Conservation (phyloP, 2,113 vertebrate species). For the Nettapus auritus region DNA sequence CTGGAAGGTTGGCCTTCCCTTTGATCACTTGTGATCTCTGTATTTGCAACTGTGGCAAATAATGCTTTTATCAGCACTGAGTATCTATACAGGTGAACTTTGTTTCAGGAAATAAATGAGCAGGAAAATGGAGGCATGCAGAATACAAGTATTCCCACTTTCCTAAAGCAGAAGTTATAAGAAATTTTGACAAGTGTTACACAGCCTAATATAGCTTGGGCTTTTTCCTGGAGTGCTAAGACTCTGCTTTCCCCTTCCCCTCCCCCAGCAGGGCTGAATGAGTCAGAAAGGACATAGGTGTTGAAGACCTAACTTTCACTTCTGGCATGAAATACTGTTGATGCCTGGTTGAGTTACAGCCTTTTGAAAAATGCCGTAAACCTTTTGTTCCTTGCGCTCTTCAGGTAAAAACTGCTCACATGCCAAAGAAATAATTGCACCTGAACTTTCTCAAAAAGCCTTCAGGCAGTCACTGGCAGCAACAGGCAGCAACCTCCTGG, state of each 20-base stretch:
- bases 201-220: not conserved
- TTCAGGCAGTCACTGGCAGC: not conserved
- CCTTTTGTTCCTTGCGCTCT: constrained; percentile 16
- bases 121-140: not conserved
- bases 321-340: not conserved
- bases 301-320: constrained; percentile 10
- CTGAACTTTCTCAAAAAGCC: constrained; percentile 8
- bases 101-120: not conserved
- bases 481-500: not conserved
- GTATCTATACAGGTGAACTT: not conserved
- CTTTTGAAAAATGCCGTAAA: constrained; percentile 40
- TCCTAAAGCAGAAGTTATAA: not conserved
- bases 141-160: not conserved
- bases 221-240: not conserved
- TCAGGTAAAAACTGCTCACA: constrained; percentile 18
- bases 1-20: fast-evolving
- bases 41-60: not conserved
- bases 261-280: not conserved
- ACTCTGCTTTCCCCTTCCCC: not conserved
- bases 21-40: not conserved
- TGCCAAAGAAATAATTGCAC: constrained; percentile 12
- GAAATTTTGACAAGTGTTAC: not conserved
- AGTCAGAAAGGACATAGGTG: not conserved
- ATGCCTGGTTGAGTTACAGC: not conserved
- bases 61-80: not conserved